Evolutionary conservation across 1,140 invertebrate genomes (phyloP), one percentile per base, ranked within the genome.

Genomic region (Neodiprion virginianus): DNA sequence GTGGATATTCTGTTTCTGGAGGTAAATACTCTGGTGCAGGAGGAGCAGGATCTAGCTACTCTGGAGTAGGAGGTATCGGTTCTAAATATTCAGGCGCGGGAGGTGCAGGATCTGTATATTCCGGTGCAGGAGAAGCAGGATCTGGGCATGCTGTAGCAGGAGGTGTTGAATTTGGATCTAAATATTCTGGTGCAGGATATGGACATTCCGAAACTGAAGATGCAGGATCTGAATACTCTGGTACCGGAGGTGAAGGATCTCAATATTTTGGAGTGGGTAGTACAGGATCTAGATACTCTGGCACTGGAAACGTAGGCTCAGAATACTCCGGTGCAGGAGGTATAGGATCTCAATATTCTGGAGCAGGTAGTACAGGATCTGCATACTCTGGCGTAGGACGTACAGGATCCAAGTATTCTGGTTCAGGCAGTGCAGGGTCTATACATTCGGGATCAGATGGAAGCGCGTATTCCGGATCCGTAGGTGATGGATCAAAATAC

Each of bases 171-270:
- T 17, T 17, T 21, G 17, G 17, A 21, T 21, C 17, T 21, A 21
- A 21, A 8, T 68, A 48, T 76, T 17, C 2, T n/a, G 75, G 21
- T 21, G 17, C 17, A 21, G 17, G 17, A 21, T 21, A 21, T 21
- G 17, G 17, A 21, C 17, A 67, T 70, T 53, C 61, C 61, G 77
- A 73, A 66, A 10, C 17, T 21, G 17, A 21, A 21, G 17, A 21
- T 21, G 17, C 49, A 14, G 73, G 23, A 74, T 40, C 14, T 48
- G 69, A 17, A 28, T 21, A 70, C 49, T 53, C 69, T 70, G 21
- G 67, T 12, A 17, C 67, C n/a, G 21, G 49, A 11, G 69, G 1
- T 40, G 69, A 48, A 68, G n/a, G 10, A 9, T 10, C 10, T 17
- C 17, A 14, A 53, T n/a, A 53, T 53, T 53, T 1, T 53, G n/a